Percentiles rank a stretch among this genome's conserved stretches.
Conservation (phyloP, 2,888 invertebrate species). For the Zele albiditarsus region DNA sequence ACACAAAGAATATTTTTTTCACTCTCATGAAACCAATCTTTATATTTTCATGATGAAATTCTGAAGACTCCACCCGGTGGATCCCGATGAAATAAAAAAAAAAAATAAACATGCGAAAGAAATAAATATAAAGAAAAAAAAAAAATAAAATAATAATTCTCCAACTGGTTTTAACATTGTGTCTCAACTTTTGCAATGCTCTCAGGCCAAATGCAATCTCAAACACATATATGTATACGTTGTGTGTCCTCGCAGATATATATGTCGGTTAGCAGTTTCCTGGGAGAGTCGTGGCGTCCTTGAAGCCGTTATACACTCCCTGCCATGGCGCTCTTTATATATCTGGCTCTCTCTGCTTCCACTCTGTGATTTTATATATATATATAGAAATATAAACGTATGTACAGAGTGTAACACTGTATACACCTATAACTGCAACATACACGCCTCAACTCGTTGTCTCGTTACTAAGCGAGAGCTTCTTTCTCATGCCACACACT, state of each 20-base stretch:
- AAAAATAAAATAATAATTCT: slow-evolving; percentile 18
- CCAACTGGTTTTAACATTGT: slow-evolving; percentile 50
- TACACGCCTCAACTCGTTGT: slow-evolving; percentile 58
- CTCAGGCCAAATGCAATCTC: slow-evolving; percentile 41
- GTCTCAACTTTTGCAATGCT: slow-evolving; percentile 32
- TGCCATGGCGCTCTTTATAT: slow-evolving; percentile 47
- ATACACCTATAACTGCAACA: slow-evolving; percentile 50
- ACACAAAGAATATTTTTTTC: neutral
- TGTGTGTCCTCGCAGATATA: slow-evolving; percentile 66
- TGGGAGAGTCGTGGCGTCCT: slow-evolving; percentile 67
- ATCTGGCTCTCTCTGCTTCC: slow-evolving; percentile 31
- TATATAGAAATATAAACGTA: slow-evolving; percentile 40
- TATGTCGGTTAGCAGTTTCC: slow-evolving; percentile 67
- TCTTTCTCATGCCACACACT: slow-evolving; percentile 27
- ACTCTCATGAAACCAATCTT: neutral
- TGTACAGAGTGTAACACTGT: slow-evolving; percentile 56
- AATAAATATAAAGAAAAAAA: neutral
- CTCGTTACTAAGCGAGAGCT: slow-evolving; percentile 37
- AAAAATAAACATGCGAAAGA: neutral
- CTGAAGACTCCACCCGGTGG: slow-evolving; percentile 28
- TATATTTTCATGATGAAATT: slow-evolving; percentile 21
- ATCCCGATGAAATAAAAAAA: neutral
- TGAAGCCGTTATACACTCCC: slow-evolving; percentile 66
- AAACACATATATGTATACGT: slow-evolving; percentile 3
- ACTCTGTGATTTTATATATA: slow-evolving; percentile 28